Percentiles rank a stretch among this genome's conserved stretches.
Conservation (phyloP, 2,888 invertebrate species). For the Cephus spinipes region DNA sequence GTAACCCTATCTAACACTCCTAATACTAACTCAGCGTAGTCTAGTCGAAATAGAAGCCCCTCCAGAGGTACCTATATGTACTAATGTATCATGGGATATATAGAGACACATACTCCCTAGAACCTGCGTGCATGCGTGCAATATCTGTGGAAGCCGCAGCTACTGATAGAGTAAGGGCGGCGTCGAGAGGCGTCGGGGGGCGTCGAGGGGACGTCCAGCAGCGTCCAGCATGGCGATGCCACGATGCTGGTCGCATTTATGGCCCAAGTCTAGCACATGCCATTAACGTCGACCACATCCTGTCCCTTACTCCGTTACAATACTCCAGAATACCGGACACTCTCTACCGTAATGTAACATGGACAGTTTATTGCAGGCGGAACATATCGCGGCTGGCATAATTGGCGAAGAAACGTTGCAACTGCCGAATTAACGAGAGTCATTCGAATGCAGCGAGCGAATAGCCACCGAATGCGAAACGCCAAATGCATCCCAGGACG, state of each 20-base stretch:
- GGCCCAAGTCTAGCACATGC: slow-evolving; percentile 37
- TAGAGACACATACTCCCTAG: not conserved
- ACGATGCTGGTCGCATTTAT: slow-evolving; percentile 32
- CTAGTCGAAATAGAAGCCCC: not conserved
- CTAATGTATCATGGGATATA: not conserved
- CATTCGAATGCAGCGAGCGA: not conserved
- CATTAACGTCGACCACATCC: slow-evolving; percentile 52
- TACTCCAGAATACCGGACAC: slow-evolving; percentile 40
- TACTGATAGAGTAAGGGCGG: not conserved
- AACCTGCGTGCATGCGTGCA: slow-evolving; percentile 6
- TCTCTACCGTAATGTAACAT: slow-evolving; percentile 38
- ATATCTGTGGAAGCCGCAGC: slow-evolving; percentile 7
- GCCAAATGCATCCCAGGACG: too few species aligned
- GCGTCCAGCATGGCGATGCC: slow-evolving; percentile 23
- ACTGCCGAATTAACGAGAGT: slow-evolving; percentile 11
- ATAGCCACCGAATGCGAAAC: not conserved
- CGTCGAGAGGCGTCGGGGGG: not conserved
- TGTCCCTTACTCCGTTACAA: slow-evolving; percentile 41
- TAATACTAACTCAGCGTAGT: not conserved
- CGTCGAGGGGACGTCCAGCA: not conserved
- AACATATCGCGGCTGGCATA: not conserved
- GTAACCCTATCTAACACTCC: not conserved
- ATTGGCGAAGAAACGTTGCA: not conserved
- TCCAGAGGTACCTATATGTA: not conserved
- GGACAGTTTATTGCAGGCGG: slow-evolving; percentile 36